A percentile compares a stretch with the other conserved stretches of the same genome.
phyloP scores from a whole-genome alignment of 2,113 vertebrate species.

The Pithys albifrons region DNA sequence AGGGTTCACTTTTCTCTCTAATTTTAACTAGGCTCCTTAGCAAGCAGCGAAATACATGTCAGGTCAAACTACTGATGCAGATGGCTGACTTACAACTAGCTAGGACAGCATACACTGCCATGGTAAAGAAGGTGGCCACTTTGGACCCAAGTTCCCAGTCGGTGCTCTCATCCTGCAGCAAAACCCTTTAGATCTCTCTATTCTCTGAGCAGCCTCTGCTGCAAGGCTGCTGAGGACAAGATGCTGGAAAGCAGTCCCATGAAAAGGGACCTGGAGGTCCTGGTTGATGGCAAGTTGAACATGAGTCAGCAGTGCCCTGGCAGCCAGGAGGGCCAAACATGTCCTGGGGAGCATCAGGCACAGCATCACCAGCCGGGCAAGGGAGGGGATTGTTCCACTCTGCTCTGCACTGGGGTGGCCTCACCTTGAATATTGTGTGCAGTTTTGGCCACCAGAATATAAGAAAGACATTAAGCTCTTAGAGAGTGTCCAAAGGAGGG shows the following conservation, averaged over 20 bases:
- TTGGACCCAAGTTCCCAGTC: fast-evolving
- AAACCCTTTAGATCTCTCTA: neutral
- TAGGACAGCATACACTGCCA: fast-evolving
- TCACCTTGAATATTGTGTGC: neutral
- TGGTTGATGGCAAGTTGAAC: neutral
- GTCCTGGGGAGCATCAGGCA: neutral
- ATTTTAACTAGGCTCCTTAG: neutral
- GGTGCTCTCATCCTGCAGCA: neutral
- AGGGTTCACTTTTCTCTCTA: neutral
- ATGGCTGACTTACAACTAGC: neutral
- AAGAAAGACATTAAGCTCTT: neutral
- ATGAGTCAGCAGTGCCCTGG: neutral
- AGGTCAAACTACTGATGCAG: neutral
- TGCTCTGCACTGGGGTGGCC: neutral
- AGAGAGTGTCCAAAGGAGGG: neutral
- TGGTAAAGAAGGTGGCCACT: fast-evolving
- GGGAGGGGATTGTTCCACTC: neutral
- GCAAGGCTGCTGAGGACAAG: neutral
- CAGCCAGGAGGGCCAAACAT: neutral
- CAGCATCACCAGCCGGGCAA: neutral
- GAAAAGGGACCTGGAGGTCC: neutral
- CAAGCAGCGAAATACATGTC: neutral
- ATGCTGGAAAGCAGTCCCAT: neutral
- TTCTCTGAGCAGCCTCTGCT: fast-evolving
- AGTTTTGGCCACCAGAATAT: neutral